phyloP scores from a whole-genome alignment of 2,888 invertebrate genomes.

The Druceiella hillmani region DNA sequence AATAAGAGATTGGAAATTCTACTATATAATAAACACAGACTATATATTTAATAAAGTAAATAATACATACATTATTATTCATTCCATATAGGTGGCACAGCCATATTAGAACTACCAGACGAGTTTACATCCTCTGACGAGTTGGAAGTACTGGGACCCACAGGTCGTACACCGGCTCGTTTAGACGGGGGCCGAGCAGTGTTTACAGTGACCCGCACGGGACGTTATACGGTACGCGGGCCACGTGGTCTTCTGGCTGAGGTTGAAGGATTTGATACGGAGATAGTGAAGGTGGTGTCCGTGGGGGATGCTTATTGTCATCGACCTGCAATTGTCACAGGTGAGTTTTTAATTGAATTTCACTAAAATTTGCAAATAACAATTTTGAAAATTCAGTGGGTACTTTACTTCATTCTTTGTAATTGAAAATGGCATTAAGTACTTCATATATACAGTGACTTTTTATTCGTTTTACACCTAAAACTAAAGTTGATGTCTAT shows the following conservation, averaged over 20 bases:
- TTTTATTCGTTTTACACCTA: no score
- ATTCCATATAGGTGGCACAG: conserved; percentile 47
- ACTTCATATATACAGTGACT: no score
- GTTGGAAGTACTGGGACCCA: conserved; percentile 61
- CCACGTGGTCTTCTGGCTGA: conserved; percentile 39
- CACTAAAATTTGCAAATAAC: no score
- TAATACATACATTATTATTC: no score
- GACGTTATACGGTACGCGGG: conserved; percentile 63
- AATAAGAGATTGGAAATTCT: no score
- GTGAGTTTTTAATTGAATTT: no score
- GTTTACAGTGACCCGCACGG: conserved; percentile 71
- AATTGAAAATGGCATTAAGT: no score
- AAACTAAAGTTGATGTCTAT: no score
- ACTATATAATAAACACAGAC: no score
- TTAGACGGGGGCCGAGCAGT: conserved; percentile 60
- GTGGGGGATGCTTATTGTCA: conserved; percentile 74
- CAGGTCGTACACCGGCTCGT: conserved; percentile 57
- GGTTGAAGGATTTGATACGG: conserved; percentile 76
- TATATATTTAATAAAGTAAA: no score
- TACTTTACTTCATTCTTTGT: no score
- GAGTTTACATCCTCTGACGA: conserved; percentile 57
- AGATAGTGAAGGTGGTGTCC: conserved; percentile 64
- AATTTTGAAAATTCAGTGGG: no score
- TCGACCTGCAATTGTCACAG: conserved; percentile 72
- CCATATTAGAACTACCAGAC: conserved; percentile 57